Percentiles rank a stretch among this genome's conserved stretches.
phyloP scores from a whole-genome alignment of 2,888 invertebrate genomes.

The Harpalus rufipes region DNA sequence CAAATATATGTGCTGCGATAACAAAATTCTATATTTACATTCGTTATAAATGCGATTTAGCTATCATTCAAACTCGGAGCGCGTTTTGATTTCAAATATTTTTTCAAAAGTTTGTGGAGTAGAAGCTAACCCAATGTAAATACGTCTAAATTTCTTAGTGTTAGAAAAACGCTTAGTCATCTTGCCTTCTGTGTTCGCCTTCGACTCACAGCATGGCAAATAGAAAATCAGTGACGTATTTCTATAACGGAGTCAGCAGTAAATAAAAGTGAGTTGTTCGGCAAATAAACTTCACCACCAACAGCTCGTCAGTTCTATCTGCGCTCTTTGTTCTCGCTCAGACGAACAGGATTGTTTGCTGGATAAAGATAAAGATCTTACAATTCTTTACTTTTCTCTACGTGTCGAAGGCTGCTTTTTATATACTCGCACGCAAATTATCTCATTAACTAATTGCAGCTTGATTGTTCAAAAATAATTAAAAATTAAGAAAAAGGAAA shows the following conservation, averaged over 20 bases:
- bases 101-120: conserved; percentile 40
- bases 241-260: conserved; percentile 62
- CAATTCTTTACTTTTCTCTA: conserved; percentile 32
- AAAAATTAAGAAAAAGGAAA: no score
- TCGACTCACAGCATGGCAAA: conserved; percentile 48
- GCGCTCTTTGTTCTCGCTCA: conserved; percentile 18
- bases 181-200: conserved; percentile 34
- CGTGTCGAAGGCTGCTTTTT: background rate
- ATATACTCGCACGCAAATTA: background rate
- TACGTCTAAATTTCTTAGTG: conserved; percentile 49
- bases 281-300: conserved; percentile 58
- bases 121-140: conserved; percentile 43
- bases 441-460: background rate
- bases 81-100: background rate
- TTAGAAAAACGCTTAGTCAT: conserved; percentile 60
- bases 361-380: conserved; percentile 51
- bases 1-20: no score
- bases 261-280: conserved; percentile 61
- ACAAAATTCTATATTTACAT: no score
- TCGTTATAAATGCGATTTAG: no score
- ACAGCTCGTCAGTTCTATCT: conserved; percentile 23
- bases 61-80: no score
- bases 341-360: conserved; percentile 30
- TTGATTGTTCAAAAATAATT: no score
- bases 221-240: conserved; percentile 64